A percentile compares a stretch with the other conserved stretches of the same genome.
Evolutionary conservation across 2,888 invertebrate genomes (phyloP).

Genomic region (Palloptera scutellata): DNA sequence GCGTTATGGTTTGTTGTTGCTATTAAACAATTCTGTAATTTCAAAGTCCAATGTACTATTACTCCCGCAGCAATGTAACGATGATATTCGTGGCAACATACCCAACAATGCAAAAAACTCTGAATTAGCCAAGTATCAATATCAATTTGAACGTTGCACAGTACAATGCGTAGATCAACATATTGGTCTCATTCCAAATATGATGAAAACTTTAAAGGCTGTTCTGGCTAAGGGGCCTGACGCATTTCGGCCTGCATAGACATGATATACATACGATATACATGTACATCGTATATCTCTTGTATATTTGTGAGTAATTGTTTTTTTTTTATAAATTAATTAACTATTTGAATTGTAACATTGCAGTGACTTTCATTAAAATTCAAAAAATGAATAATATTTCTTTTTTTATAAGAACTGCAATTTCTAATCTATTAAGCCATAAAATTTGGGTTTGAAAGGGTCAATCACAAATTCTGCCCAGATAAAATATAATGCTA

Average conservation of each 20-base stretch:
- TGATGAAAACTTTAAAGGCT: slow-evolving; percentile 53
- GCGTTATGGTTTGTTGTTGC: slow-evolving; percentile 48
- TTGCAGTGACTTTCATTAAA: too few species aligned
- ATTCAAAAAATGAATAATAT: too few species aligned
- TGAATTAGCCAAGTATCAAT: slow-evolving; percentile 49
- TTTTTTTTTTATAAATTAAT: too few species aligned
- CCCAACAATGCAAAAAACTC: slow-evolving; percentile 44
- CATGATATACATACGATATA: too few species aligned
- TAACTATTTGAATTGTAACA: too few species aligned
- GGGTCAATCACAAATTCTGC: too few species aligned
- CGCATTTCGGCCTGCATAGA: slow-evolving; percentile 29
- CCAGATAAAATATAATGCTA: too few species aligned
- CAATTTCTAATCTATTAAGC: too few species aligned
- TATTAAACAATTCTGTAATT: neutral
- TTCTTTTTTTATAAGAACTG: too few species aligned
- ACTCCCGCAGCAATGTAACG: slow-evolving; percentile 50
- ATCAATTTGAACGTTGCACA: slow-evolving; percentile 54
- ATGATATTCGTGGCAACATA: slow-evolving; percentile 43
- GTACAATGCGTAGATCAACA: slow-evolving; percentile 54
- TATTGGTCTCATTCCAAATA: slow-evolving; percentile 50
- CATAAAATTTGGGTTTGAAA: too few species aligned
- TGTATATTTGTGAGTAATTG: too few species aligned
- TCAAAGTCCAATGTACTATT: neutral
- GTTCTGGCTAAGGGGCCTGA: slow-evolving; percentile 49
- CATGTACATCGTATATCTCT: too few species aligned